Percentiles rank a stretch among this genome's conserved stretches.
phyloP scores from a whole-genome alignment of 2,113 vertebrate species.

The Myiozetetes cayanensis region DNA sequence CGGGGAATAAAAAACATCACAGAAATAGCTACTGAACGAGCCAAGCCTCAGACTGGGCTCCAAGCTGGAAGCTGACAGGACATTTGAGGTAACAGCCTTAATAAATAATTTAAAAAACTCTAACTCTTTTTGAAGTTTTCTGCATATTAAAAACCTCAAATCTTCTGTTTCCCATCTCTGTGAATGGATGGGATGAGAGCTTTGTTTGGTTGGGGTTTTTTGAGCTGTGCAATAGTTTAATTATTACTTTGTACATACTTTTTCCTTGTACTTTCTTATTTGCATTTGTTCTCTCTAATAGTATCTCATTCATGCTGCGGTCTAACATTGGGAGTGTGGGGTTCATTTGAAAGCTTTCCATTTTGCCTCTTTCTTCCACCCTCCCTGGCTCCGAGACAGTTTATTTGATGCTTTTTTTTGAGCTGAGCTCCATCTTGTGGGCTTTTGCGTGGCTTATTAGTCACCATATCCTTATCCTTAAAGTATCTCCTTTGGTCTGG shows the following conservation, averaged over 20 bases:
- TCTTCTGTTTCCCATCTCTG: not conserved
- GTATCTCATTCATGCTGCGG: not conserved
- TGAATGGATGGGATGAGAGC: not conserved
- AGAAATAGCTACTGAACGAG: not conserved
- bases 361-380: not conserved
- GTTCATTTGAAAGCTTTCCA: not conserved
- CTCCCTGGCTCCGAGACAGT: not conserved
- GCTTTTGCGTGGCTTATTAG: not conserved
- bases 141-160: not conserved
- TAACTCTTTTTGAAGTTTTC: not conserved
- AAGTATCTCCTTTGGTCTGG: not conserved
- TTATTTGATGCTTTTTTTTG: not conserved
- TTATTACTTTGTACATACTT: not conserved
- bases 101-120: not conserved
- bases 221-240: not conserved
- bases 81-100: not conserved
- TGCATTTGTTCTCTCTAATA: not conserved
- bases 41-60: not conserved
- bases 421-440: constrained; percentile 20
- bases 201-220: not conserved
- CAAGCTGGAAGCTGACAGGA: not conserved
- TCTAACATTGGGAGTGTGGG: not conserved
- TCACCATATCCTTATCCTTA: not conserved
- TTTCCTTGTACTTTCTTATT: not conserved
- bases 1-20: not conserved